A percentile compares a stretch with the other conserved stretches of the same genome.
phyloP scores from a whole-genome alignment of 2,113 vertebrate genomes.

The Diglossa brunneiventris region DNA sequence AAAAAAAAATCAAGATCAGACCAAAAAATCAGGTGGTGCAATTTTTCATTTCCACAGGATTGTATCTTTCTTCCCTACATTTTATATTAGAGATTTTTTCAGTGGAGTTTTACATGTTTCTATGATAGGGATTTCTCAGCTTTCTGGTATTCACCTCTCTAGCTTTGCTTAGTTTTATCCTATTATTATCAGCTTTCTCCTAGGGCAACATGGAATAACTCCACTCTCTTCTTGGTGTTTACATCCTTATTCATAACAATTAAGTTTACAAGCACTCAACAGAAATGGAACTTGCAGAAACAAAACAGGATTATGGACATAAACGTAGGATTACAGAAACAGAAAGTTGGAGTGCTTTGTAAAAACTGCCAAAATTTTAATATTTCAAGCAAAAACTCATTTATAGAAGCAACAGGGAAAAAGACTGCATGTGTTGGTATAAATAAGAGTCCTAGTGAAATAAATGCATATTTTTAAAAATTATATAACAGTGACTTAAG shows the following conservation, averaged over 20 bases:
- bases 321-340: background rate
- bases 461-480: background rate
- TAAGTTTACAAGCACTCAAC: background rate
- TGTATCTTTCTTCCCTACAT: background rate
- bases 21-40: background rate
- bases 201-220: background rate
- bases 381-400: background rate
- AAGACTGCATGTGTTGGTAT: background rate
- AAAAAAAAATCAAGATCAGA: background rate
- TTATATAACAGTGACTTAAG: background rate
- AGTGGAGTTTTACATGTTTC: background rate
- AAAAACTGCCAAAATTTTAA: background rate
- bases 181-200: background rate
- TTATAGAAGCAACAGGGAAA: background rate
- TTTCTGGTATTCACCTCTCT: background rate
- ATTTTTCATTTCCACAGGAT: background rate
- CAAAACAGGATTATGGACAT: background rate
- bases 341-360: background rate
- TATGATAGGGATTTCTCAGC: background rate
- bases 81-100: background rate
- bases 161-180: background rate
- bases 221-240: background rate
- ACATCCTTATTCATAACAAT: background rate
- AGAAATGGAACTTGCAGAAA: background rate
- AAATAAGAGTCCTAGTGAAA: background rate